These are phyloP conservation scores for Eueremaeus valkanovi DNA, from an alignment of 2,888 invertebrate species.

Conservation along the genomic window DNA sequence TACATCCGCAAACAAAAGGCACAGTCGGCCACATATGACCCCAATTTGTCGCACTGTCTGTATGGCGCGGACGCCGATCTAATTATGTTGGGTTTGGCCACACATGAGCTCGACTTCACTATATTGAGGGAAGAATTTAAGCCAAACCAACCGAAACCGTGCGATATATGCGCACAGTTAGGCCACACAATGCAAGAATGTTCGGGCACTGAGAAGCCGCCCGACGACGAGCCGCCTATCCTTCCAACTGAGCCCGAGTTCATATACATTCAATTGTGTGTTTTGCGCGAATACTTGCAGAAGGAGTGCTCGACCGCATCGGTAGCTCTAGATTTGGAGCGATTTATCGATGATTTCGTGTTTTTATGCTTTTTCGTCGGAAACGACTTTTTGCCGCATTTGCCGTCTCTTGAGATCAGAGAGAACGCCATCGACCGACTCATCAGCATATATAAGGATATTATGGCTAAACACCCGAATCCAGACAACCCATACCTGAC, in stretches of 20 bases:
- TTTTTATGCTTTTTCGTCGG: slow-evolving; percentile 95
- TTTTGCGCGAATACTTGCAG: slow-evolving; percentile 86
- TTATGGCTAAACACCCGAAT: slow-evolving; percentile 73
- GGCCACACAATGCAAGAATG: slow-evolving; percentile 92
- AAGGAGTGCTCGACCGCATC: slow-evolving; percentile 69
- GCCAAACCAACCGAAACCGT: slow-evolving; percentile 51
- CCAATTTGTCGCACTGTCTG: slow-evolving; percentile 88
- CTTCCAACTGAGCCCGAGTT: slow-evolving; percentile 87
- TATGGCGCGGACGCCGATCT: slow-evolving; percentile 97
- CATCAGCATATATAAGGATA: slow-evolving; percentile 79
- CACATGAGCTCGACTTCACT: slow-evolving; percentile 93
- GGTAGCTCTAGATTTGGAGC: slow-evolving; percentile 68
- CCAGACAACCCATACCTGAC: slow-evolving; percentile 92
- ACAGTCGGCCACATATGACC: slow-evolving; percentile 78
- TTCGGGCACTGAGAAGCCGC: slow-evolving; percentile 58
- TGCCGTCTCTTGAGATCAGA: slow-evolving; percentile 89
- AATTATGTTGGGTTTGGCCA: slow-evolving; percentile 91
- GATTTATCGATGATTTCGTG: slow-evolving; percentile 96
- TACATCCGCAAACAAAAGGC: slow-evolving; percentile 80
- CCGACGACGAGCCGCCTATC: slow-evolving; percentile 51
- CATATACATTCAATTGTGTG: slow-evolving; percentile 82
- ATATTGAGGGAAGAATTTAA: slow-evolving; percentile 84
- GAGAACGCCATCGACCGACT: slow-evolving; percentile 81
- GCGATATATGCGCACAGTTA: slow-evolving; percentile 75
- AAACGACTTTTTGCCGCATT: slow-evolving; percentile 95